Evolutionary conservation across 2,797 vertebrate species (phyloP).

Genomic region (Lutjanus argentimaculatus): DNA sequence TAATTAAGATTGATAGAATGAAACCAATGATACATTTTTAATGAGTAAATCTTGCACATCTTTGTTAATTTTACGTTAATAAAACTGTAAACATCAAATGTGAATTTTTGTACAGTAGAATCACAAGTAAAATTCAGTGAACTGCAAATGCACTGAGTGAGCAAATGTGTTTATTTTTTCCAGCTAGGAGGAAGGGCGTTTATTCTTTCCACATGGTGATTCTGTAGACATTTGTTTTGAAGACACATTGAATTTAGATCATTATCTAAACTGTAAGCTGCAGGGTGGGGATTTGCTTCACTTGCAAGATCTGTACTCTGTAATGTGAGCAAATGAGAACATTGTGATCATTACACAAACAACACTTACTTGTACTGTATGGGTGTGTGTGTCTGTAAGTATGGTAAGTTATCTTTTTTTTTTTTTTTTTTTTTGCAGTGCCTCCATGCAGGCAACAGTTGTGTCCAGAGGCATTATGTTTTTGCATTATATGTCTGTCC

Average conservation of each 20-base stretch:
- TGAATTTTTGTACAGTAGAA: neutral
- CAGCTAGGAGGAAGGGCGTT: neutral
- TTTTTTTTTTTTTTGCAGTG: neutral
- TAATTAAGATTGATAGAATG: neutral
- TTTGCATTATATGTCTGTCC: too few species aligned
- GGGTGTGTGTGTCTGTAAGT: neutral
- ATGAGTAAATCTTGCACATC: neutral
- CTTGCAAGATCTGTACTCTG: conserved; percentile 16
- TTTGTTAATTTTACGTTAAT: neutral
- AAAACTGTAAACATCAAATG: neutral
- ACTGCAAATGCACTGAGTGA: neutral
- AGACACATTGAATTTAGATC: conserved; percentile 27
- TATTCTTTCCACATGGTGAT: conserved; percentile 25
- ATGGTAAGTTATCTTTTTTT: neutral
- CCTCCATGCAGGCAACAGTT: too few species aligned
- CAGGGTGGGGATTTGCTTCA: conserved; percentile 17
- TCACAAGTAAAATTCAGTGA: neutral
- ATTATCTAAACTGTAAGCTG: conserved; percentile 36
- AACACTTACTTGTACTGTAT: neutral
- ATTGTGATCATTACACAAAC: conserved; percentile 5
- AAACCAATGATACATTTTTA: neutral
- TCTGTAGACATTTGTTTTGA: conserved; percentile 20
- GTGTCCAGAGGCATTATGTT: neutral
- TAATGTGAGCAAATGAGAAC: conserved; percentile 28
- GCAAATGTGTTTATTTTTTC: conserved; percentile 13